Percentiles rank a stretch among this genome's conserved stretches.
These are phyloP conservation scores for Neodontobutis hainanensis DNA, from an alignment of 2,113 vertebrate genomes.

Conservation along the genomic window DNA sequence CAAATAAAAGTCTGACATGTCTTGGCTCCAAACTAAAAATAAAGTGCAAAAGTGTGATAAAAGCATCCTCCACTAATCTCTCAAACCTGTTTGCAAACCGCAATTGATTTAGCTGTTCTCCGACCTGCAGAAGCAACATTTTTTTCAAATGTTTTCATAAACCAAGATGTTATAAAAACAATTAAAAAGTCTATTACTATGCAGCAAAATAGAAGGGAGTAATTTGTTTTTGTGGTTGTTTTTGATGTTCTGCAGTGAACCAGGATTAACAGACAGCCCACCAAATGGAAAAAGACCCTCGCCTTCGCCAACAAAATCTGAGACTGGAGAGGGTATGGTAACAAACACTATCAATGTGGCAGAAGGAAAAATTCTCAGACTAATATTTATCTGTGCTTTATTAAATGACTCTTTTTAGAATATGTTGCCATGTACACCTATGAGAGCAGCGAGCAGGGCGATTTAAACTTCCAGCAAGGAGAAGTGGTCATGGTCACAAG, in stretches of 20 bases:
- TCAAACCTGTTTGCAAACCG: too few species aligned
- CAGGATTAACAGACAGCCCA: slow-evolving; percentile 89
- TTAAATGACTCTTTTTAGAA: slow-evolving; percentile 73
- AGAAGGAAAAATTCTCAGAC: too few species aligned
- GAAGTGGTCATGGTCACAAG: slow-evolving; percentile 95
- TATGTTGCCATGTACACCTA: slow-evolving; percentile 99
- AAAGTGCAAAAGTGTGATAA: too few species aligned
- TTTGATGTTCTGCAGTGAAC: slow-evolving; percentile 76
- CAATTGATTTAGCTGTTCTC: too few species aligned
- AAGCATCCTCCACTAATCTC: too few species aligned
- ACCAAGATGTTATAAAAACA: too few species aligned
- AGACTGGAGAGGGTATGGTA: slow-evolving; percentile 89
- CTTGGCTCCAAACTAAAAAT: too few species aligned
- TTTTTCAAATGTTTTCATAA: too few species aligned
- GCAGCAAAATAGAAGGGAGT: neutral
- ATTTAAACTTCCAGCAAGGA: slow-evolving; percentile 97
- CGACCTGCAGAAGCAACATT: too few species aligned
- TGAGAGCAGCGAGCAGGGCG: slow-evolving; percentile 97
- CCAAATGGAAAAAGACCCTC: slow-evolving; percentile 90
- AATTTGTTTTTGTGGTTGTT: too few species aligned
- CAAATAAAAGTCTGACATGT: too few species aligned
- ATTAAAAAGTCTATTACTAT: too few species aligned
- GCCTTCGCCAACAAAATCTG: slow-evolving; percentile 86
- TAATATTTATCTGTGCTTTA: neutral
- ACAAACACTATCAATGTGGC: neutral